Evolutionary conservation across 2,113 vertebrate species (phyloP), one percentile per base, ranked within the genome.

Genomic region (Otocyon megalotis): DNA sequence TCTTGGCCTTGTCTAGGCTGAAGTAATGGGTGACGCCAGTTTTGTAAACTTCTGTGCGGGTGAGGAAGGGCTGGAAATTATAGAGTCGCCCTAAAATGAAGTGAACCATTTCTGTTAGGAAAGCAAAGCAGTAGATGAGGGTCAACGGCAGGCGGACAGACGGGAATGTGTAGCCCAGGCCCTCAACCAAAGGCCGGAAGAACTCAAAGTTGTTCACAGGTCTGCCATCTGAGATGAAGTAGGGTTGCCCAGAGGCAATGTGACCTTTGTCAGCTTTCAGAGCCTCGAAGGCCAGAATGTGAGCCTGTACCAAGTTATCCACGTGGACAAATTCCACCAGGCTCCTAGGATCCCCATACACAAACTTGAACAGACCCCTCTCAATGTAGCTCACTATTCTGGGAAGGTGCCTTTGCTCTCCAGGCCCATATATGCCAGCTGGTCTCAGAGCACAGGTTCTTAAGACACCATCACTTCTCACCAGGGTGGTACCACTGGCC

Each of bases 201-300:
- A 99, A 99, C 84, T 99, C 99, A 82, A 99, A 99, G 97, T 99
- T 99, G 98, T 99, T 99, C 62, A 99, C 98, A 0, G 99, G 99
- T 37, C 95, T 98, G 60, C 99, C 99, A 0, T 99, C 99, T 0
- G 99, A 99, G 97, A 99, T 99, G 77, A 99, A 99, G 98, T 99
- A 99, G 88, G 99, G 98, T 98, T 99, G 99, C 20, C 99, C 99
- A 0, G 99, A 99, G 2, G 99, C 99, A 24, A 98, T 11, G 83
- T 99, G 98, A 85, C 98, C 97, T 85, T 94, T 99, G 86, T 97
- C 94, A 8, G 98, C 97, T 43, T 98, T 98, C 85, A 99, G 98
- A 14, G 99, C 99, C 81, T 99, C 97, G 0, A 98, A 99, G 2
- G 99, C 99, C 50, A 99, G 98, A 58, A 99, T 77, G 3, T 99